phyloP scores from a whole-genome alignment of 2,113 vertebrate genomes.

The Indicator indicator region DNA sequence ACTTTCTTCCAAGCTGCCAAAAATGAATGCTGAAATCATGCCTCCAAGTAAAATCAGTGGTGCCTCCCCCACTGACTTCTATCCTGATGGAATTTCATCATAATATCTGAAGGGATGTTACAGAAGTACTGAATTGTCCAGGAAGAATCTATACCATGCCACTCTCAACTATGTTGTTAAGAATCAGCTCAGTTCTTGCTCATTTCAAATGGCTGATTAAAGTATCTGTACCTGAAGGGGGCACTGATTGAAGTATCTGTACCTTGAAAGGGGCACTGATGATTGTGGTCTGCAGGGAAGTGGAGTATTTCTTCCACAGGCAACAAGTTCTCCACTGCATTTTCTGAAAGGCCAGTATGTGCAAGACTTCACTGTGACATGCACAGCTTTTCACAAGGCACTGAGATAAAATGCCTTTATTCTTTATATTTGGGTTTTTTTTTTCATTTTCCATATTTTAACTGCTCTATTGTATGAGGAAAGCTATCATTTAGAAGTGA shows the following conservation, averaged over 20 bases:
- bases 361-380: neutral
- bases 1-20: neutral
- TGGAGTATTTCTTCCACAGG: neutral
- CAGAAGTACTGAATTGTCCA: neutral
- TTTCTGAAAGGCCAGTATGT: neutral
- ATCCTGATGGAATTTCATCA: neutral
- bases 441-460: neutral
- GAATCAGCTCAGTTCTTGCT: neutral
- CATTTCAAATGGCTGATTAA: neutral
- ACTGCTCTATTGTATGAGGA: neutral
- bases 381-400: neutral
- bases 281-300: neutral
- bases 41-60: neutral
- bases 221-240: neutral
- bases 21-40: neutral
- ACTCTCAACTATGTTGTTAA: neutral
- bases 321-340: neutral
- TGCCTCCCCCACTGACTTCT: neutral
- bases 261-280: neutral
- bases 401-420: neutral
- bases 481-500: neutral
- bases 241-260: neutral
- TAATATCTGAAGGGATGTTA: neutral
- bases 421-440: neutral
- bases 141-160: neutral